Conservation (phyloP, 2,797 vertebrate species). For the Hydrophis major region DNA sequence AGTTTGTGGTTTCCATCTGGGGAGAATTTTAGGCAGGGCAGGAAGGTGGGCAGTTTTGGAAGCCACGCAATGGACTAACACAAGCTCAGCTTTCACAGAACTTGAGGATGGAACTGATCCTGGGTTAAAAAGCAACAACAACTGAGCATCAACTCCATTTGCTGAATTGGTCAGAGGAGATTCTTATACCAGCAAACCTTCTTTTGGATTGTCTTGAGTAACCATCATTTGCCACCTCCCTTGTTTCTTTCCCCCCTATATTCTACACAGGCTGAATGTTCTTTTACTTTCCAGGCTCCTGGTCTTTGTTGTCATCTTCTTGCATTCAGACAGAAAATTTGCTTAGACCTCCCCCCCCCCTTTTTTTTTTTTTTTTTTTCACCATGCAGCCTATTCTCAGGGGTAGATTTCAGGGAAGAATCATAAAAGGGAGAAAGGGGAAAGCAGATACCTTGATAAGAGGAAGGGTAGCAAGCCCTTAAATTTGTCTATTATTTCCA, state of each 20-base stretch:
- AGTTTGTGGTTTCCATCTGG: not conserved
- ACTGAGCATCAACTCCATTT: not conserved
- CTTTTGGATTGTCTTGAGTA: not conserved
- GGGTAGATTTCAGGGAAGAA: not conserved
- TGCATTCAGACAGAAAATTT: not conserved
- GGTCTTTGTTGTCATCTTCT: not conserved
- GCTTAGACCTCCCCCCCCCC: too few species aligned
- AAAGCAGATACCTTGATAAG: not conserved
- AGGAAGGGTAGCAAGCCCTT: not conserved
- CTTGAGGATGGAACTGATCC: not conserved
- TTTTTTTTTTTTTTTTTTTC: not conserved
- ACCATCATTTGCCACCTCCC: not conserved
- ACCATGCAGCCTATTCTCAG: not conserved
- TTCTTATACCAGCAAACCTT: not conserved
- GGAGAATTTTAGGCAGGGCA: not conserved
- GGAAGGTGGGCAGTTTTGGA: not conserved
- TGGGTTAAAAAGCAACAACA: not conserved
- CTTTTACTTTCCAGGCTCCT: not conserved
- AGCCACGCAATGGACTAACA: not conserved
- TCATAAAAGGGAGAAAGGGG: rapidly evolving
- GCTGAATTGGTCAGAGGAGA: not conserved
- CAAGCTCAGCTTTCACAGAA: not conserved
- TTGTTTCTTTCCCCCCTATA: not conserved
- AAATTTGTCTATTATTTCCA: not conserved
- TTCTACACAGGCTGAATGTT: not conserved